Percentiles rank a stretch among this genome's conserved stretches.
phyloP scores from a whole-genome alignment of 2,797 vertebrate species.

The Tenualosa ilisha region DNA sequence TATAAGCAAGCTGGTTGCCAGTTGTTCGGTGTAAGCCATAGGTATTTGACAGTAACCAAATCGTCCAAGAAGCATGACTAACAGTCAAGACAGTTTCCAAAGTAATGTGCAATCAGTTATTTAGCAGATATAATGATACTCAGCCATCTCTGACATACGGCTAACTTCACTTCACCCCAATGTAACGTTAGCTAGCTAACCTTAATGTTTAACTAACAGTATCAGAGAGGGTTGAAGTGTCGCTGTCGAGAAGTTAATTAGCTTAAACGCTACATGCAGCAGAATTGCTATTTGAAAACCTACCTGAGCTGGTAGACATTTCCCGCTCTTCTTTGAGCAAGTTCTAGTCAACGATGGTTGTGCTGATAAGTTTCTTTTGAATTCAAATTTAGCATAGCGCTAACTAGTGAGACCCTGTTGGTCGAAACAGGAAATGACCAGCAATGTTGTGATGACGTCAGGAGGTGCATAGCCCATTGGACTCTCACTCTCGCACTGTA shows the following conservation, averaged over 20 bases:
- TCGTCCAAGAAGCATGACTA: no score
- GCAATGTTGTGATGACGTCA: neutral
- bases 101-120: no score
- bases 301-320: slow-evolving; percentile 5
- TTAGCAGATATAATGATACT: no score
- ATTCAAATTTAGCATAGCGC: neutral
- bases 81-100: no score
- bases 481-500: no score
- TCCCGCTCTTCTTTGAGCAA: neutral
- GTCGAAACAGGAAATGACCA: neutral
- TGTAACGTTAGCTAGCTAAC: neutral
- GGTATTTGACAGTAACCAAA: neutral
- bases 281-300: neutral
- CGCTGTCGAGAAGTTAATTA: neutral
- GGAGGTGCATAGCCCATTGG: no score
- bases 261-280: no score
- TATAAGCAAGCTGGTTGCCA: neutral
- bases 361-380: neutral
- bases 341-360: neutral
- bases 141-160: no score
- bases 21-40: neutral
- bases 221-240: neutral
- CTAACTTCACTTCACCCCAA: no score
- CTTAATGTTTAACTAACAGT: neutral
- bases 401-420: neutral